phyloP scores from a whole-genome alignment of 2,113 vertebrate species.

The Setophaga petechia region DNA sequence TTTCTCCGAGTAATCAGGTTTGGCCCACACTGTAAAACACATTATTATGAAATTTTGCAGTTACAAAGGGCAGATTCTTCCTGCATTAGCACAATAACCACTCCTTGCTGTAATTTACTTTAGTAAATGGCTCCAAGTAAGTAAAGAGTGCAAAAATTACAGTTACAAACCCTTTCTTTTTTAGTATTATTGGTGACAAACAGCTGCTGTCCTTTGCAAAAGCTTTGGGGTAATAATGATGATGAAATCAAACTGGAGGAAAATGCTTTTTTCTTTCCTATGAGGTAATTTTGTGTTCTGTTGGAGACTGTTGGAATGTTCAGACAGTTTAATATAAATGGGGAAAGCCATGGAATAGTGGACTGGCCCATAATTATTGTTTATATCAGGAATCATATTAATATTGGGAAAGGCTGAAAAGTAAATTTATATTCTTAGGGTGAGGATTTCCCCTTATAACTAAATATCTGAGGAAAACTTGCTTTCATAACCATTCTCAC shows the following conservation, averaged over 20 bases:
- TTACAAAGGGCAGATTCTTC: neutral
- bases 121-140: neutral
- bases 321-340: neutral
- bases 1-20: neutral
- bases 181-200: neutral
- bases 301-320: neutral
- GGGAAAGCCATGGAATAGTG: neutral
- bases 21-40: neutral
- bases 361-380: rapidly evolving
- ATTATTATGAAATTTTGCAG: neutral
- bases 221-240: neutral
- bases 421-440: rapidly evolving
- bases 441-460: neutral
- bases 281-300: neutral
- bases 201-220: neutral
- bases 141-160: neutral
- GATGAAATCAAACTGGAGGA: neutral
- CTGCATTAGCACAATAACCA: neutral
- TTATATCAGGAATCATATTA: neutral
- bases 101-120: neutral
- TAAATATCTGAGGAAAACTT: neutral
- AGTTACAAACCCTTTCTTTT: neutral
- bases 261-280: neutral
- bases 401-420: neutral
- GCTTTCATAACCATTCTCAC: neutral